phyloP scores from a whole-genome alignment of 1,140 invertebrate species.

The Brachionus calyciflorus region DNA sequence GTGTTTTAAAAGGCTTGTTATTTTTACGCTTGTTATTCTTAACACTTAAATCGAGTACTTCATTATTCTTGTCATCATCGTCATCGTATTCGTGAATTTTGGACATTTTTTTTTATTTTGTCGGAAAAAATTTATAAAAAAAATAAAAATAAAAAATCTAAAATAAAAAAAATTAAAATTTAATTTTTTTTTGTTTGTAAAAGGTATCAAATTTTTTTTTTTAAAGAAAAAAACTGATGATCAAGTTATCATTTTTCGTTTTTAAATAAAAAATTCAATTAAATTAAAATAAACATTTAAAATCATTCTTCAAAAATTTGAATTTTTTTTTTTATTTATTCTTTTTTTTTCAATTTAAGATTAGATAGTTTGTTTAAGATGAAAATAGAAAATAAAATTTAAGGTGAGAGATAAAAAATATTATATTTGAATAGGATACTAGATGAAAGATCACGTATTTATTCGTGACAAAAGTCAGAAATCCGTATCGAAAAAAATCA shows the following conservation, averaged over 20 bases:
- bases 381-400: neutral
- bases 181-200: too few species aligned
- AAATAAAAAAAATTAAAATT: neutral
- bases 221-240: neutral
- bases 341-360: neutral
- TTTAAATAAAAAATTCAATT: conserved; percentile 9
- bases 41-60: conserved; percentile 30
- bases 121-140: neutral
- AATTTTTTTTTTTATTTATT: neutral
- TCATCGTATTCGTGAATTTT: conserved; percentile 21
- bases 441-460: too few species aligned
- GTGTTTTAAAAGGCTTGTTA: neutral
- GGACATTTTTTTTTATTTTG: neutral
- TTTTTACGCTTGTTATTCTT: conserved; percentile 39
- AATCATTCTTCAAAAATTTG: too few species aligned
- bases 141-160: neutral
- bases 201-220: conserved; percentile 2
- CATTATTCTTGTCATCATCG: neutral
- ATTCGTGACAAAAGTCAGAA: too few species aligned
- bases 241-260: conserved; percentile 26
- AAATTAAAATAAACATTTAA: conserved; percentile 20
- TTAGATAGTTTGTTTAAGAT: conserved; percentile 12
- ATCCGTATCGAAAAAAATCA: too few species aligned
- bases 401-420: too few species aligned
- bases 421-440: too few species aligned